These are phyloP conservation scores for Drosophila neotestacea DNA, from an alignment of 2,888 invertebrate species.

Conservation along the genomic window DNA sequence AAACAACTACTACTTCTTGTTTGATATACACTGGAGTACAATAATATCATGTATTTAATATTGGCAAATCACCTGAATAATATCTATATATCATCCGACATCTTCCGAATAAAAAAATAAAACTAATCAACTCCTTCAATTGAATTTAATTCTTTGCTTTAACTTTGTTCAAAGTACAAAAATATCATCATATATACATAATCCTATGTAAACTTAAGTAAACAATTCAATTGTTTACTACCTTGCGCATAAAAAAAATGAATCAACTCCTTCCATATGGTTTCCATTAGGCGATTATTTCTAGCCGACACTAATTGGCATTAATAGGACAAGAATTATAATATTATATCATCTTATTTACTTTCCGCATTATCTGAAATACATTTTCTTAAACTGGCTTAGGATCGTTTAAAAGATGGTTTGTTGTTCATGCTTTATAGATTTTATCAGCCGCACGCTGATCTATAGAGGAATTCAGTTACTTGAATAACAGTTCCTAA, in stretches of 20 bases:
- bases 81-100: neutral
- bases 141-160: neutral
- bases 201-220: neutral
- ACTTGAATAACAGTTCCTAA: constrained; percentile 31
- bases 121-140: neutral
- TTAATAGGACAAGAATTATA: constrained; percentile 22
- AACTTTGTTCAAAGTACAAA: too few relatives aligned
- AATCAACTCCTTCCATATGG: neutral
- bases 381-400: constrained; percentile 27
- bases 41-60: too few relatives aligned
- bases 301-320: constrained; percentile 14
- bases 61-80: too few relatives aligned
- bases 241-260: neutral
- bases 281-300: constrained; percentile 15
- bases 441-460: constrained; percentile 25
- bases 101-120: neutral
- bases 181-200: neutral
- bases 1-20: too few relatives aligned
- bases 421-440: constrained; percentile 39
- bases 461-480: constrained; percentile 30
- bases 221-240: too few relatives aligned
- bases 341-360: constrained; percentile 32
- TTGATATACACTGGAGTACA: too few relatives aligned
- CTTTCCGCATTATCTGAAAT: constrained; percentile 28
- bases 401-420: constrained; percentile 39